A percentile compares a stretch with the other conserved stretches of the same genome.
These are phyloP conservation scores for Plebejus argus DNA, from an alignment of 2,888 invertebrate genomes.

Conservation along the genomic window DNA sequence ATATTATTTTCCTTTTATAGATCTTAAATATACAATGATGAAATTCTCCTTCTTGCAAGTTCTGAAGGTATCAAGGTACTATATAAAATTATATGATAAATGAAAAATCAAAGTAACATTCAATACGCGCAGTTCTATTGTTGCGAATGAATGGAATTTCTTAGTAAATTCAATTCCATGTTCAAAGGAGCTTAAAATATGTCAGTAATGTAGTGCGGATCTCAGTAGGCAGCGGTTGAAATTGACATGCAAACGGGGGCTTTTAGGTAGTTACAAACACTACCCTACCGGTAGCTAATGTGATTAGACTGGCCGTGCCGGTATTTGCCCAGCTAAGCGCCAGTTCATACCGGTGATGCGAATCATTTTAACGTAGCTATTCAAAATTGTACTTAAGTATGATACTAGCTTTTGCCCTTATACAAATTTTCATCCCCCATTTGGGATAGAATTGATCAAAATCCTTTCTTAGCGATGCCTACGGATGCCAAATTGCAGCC, in stretches of 20 bases:
- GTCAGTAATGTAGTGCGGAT: slow-evolving; percentile 30
- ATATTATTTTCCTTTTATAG: no score
- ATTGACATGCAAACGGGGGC: slow-evolving; percentile 60
- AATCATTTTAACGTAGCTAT: neutral
- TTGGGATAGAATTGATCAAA: no score
- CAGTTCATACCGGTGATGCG: neutral
- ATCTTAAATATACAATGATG: no score
- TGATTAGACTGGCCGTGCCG: slow-evolving; percentile 67
- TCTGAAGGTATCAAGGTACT: neutral
- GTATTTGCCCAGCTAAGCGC: slow-evolving; percentile 57
- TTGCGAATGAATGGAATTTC: slow-evolving; percentile 10
- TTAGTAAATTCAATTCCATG: neutral
- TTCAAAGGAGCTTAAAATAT: slow-evolving; percentile 25
- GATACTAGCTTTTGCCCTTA: no score
- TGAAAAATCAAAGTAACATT: slow-evolving; percentile 1
- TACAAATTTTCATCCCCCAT: no score
- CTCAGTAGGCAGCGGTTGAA: slow-evolving; percentile 44
- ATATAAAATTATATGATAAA: neutral
- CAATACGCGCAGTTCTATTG: neutral
- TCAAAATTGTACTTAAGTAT: no score
- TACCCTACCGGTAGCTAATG: slow-evolving; percentile 68
- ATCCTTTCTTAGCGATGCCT: no score
- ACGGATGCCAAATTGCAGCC: no score
- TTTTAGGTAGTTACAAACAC: slow-evolving; percentile 62
- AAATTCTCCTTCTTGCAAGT: neutral